Evolutionary conservation across 2,888 invertebrate genomes (phyloP).

Genomic region (Himalopsyche kuldschensis): DNA sequence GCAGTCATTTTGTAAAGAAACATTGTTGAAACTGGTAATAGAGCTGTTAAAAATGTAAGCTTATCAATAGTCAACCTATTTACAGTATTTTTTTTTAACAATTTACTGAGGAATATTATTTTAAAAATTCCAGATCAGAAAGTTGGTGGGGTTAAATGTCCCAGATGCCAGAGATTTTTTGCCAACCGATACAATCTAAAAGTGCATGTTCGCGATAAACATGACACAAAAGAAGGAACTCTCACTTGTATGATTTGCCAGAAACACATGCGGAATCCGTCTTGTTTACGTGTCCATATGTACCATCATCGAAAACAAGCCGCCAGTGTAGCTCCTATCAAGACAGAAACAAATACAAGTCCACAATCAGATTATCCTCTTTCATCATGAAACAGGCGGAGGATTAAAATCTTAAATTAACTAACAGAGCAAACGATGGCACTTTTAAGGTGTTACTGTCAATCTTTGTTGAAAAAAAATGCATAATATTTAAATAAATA

Average conservation of each 20-base stretch:
- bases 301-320: slow-evolving; percentile 67
- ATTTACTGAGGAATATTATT: slow-evolving; percentile 34
- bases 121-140: slow-evolving; percentile 43
- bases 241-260: slow-evolving; percentile 71
- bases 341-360: not conserved
- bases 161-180: slow-evolving; percentile 65
- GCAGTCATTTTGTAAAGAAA: too few relatives aligned
- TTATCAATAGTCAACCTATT: too few relatives aligned
- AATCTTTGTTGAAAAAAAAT: too few relatives aligned
- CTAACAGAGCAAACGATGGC: not conserved
- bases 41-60: too few relatives aligned
- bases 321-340: slow-evolving; percentile 41
- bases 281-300: slow-evolving; percentile 66
- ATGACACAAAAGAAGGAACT: slow-evolving; percentile 67
- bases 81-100: not conserved
- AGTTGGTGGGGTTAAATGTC: slow-evolving; percentile 63
- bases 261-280: slow-evolving; percentile 67
- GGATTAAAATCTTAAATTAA: too few relatives aligned
- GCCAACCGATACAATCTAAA: slow-evolving; percentile 71
- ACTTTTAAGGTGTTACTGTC: too few relatives aligned
- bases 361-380: not conserved
- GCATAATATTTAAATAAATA: too few relatives aligned
- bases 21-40: too few relatives aligned
- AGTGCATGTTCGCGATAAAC: slow-evolving; percentile 72
- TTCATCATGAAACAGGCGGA: not conserved